Evolutionary conservation across 2,888 invertebrate species (phyloP), one percentile per base, ranked within the genome.

Genomic region (Ischnura elegans): DNA sequence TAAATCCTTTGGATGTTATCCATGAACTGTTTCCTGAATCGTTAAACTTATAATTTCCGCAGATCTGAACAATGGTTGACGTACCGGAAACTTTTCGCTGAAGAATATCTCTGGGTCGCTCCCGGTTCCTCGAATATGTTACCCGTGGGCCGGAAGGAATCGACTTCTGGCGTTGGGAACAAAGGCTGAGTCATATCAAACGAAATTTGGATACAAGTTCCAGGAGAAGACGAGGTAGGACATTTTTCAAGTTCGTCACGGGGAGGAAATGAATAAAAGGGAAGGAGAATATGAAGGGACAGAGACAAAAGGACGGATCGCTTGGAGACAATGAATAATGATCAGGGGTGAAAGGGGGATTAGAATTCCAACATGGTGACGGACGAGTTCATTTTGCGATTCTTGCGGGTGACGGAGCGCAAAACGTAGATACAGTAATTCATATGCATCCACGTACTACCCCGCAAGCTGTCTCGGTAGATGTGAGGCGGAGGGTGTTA

Each of bases 251-350:
- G 51, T 51, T 19, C 51, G 51, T 51, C 19, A 19, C 16, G 51
- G 51, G 51, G 19, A 51, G 4, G 51, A 51, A 51, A 1, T 51
- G 8, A 19, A 61, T 61, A 25, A 21, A 61, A 61, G 51, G 61
- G 61, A 61, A 61, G 5, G 61, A 61, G 61, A 25, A 25, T 21
- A 61, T 16, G 61, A 2, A 10, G 51, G 51, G n/a, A n/a, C 61
- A 51, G 25, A 25, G 36, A 36, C 10, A 13, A 47, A 76, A 76
- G 29, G 36, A 76, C 36, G 76, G 76, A 76, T 76, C 76, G 76
- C 76, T 76, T 36, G 76, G 76, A 76, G 76, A 76, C 76, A 76
- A 36, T 10, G 76, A 76, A 76, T 76, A 76, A 76, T 76, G 76
- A 76, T 29, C 76, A 36, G 3, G 76, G 36, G 76, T 13, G 36